phyloP scores from a whole-genome alignment of 1,140 invertebrate genomes.

The Schlechtendalia chinensis region DNA sequence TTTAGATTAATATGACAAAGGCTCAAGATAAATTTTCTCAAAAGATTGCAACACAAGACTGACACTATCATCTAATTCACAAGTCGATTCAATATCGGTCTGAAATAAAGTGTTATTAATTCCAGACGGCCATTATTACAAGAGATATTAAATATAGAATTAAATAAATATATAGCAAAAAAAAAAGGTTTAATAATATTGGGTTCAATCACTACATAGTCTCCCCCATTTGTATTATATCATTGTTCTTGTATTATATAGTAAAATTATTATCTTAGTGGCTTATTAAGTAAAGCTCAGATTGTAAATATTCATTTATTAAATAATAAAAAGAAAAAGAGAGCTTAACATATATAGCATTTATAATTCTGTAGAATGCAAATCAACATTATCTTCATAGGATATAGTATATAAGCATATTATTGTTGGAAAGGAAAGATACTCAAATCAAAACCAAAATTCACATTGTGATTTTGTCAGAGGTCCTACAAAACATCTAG shows the following conservation, averaged over 20 bases:
- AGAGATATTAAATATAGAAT: not conserved
- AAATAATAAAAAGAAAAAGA: too few relatives aligned
- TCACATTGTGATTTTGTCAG: not conserved
- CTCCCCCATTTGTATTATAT: too few relatives aligned
- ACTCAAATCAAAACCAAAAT: not conserved
- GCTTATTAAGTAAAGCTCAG: too few relatives aligned
- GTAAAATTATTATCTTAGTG: too few relatives aligned
- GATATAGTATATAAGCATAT: conserved; percentile 11
- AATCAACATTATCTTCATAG: conserved; percentile 1
- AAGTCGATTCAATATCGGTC: conserved; percentile 81
- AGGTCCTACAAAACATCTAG: conserved; percentile 16
- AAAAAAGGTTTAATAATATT: too few relatives aligned
- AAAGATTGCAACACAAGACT: conserved; percentile 64
- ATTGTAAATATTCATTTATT: too few relatives aligned
- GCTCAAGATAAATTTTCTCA: conserved; percentile 85
- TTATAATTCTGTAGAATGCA: not conserved
- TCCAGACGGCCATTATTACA: not conserved
- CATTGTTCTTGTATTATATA: too few relatives aligned
- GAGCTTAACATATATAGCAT: too few relatives aligned
- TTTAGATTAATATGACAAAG: conserved; percentile 74
- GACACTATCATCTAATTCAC: conserved; percentile 74
- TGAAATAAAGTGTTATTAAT: conserved; percentile 56
- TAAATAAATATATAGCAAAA: too few relatives aligned
- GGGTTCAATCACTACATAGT: too few relatives aligned
- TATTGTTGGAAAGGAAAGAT: conserved; percentile 24